Evolutionary conservation across 2,888 invertebrate species (phyloP), one percentile per base, ranked within the genome.

Genomic region (Brachyptera putata): DNA sequence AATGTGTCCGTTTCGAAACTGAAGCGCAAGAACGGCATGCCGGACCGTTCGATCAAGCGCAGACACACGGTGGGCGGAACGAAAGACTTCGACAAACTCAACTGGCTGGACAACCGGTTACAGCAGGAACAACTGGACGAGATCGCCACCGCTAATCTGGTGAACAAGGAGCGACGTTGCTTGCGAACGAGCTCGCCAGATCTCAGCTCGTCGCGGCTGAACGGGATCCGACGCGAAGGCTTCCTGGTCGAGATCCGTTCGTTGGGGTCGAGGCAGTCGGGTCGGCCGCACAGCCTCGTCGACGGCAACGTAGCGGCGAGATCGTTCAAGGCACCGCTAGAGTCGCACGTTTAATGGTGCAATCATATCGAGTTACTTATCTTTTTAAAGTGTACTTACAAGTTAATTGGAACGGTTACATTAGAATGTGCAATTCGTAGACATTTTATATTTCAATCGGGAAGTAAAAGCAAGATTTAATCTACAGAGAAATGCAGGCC

Each of bases 1-100:
- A 63, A 63, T 30, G 59, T 61, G 68, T n/a, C n/a, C n/a, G n/a
- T n/a, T n/a, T n/a, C n/a, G n/a, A 66, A 66, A 49, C 48, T 67
- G 61, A 87, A 88, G 74, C 77, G 87, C 66, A 87, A 87, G 75
- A 87, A 86, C 73, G 87, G 87, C 63, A 85, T 84, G 85, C 86
- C 84, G n/a, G 87, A 87, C 74, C 78, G 87, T 66, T 89, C 89
- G 64, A 90, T 92, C 70, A 92, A 92, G 75, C 82, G 95, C 43
- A 81, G 95, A 25, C 94, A 95, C 77, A 95, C 95, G 0, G 93
- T 95, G 7, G 94, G 94, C 64, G 94, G 95, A 58, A 90, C 91
- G n/a, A 91, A 91, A 75, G 94, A 94, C 76, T 89, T 84, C 18
- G 85, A 85, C 67, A 83, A 84, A 65, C 77, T 84, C 18, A 79